A percentile compares a stretch with the other conserved stretches of the same genome.
These are phyloP conservation scores for Enteromius viviparus DNA, from an alignment of 2,797 vertebrate genomes.

Conservation along the genomic window DNA sequence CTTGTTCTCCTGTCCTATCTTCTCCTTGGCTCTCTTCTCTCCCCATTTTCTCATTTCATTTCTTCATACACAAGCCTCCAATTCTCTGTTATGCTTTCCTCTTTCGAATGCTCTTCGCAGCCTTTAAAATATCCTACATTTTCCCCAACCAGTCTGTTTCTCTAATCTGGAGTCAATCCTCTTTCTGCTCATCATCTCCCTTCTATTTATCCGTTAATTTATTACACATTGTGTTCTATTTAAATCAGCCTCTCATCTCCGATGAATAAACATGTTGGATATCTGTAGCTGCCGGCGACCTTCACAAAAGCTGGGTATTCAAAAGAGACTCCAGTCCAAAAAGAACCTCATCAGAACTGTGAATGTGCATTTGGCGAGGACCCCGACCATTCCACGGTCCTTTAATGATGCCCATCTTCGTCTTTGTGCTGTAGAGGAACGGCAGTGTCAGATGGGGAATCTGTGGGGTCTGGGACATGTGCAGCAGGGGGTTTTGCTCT, in stretches of 20 bases:
- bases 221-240: constrained; percentile 62
- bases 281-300: constrained; percentile 72
- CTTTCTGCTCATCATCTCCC: constrained; percentile 44
- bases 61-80: background rate
- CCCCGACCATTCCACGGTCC: background rate
- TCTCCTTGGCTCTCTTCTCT: background rate
- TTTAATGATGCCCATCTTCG: constrained; percentile 23
- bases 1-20: background rate
- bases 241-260: constrained; percentile 59
- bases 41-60: background rate
- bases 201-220: constrained; percentile 49
- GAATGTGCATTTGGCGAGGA: constrained; percentile 40
- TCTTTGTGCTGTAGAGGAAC: constrained; percentile 23
- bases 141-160: background rate
- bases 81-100: background rate
- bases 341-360: constrained; percentile 41
- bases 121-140: constrained; percentile 6
- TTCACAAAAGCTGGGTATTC: constrained; percentile 73
- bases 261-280: constrained; percentile 73
- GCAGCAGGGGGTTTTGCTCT: constrained; percentile 28
- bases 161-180: constrained; percentile 57
- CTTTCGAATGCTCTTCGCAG: background rate
- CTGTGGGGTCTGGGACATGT: constrained; percentile 17
- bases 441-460: constrained; percentile 15
- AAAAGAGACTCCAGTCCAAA: constrained; percentile 16